These are phyloP conservation scores for Drosophila seguyi DNA, from an alignment of 1,140 invertebrate genomes.

Conservation along the genomic window DNA sequence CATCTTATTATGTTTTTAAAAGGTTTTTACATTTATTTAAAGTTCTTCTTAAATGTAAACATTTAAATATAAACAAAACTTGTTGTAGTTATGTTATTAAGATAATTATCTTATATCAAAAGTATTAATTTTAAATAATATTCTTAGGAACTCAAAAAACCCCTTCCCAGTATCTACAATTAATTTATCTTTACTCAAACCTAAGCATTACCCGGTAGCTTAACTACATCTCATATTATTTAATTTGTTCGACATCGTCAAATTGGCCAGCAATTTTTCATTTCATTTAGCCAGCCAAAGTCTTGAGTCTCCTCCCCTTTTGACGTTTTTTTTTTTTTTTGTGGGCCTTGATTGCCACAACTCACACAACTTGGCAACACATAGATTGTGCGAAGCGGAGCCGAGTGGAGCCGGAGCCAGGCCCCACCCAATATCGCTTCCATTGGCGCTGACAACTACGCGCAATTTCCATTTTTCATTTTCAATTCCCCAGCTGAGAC, in stretches of 20 bases:
- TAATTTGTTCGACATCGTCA: conserved; percentile 38
- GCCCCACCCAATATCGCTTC: conserved; percentile 45
- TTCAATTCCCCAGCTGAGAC: conserved; percentile 27
- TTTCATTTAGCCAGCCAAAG: conserved; percentile 10
- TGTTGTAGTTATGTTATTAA: no score
- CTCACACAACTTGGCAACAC: conserved; percentile 8
- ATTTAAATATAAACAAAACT: no score
- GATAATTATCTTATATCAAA: no score
- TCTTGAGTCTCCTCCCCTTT: conserved; percentile 32
- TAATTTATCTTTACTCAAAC: conserved; percentile 1
- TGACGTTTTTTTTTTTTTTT: background rate
- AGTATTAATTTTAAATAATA: no score
- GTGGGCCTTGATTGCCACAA: conserved; percentile 23
- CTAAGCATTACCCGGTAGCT: conserved; percentile 7
- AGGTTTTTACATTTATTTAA: background rate
- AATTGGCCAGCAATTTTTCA: conserved; percentile 34
- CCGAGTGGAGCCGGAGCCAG: background rate
- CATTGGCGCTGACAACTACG: conserved; percentile 32
- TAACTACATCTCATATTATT: conserved; percentile 21
- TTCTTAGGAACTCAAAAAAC: background rate
- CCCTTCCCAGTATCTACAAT: background rate
- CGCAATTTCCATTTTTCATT: conserved; percentile 46
- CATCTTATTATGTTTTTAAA: background rate
- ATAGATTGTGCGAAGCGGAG: background rate
- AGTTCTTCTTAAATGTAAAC: no score